Evolutionary conservation across 2,888 invertebrate species (phyloP).

Genomic region (Coremacera marginata): DNA sequence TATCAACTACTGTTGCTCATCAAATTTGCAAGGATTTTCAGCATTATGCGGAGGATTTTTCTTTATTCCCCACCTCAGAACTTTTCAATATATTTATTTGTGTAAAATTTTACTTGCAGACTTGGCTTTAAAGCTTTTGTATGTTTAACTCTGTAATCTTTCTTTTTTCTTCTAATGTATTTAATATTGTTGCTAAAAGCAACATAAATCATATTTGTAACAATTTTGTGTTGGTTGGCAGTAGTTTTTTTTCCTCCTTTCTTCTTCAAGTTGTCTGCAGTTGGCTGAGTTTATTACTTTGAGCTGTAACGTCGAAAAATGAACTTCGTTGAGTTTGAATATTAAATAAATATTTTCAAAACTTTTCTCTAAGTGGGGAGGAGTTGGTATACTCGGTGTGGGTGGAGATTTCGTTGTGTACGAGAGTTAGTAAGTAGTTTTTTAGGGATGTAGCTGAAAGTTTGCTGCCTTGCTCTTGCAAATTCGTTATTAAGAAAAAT

Average conservation of each 20-base stretch:
- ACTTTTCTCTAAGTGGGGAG: background rate
- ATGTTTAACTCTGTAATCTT: background rate
- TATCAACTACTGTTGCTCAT: background rate
- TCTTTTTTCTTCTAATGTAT: constrained; percentile 47
- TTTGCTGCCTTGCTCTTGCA: background rate
- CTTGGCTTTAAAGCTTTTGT: background rate
- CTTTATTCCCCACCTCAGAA: background rate
- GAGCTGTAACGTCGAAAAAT: constrained; percentile 19
- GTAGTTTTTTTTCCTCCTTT: background rate
- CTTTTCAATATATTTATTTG: background rate
- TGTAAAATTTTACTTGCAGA: background rate
- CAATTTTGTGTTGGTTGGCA: constrained; percentile 15
- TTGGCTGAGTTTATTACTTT: constrained; percentile 42
- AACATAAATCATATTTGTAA: constrained; percentile 56
- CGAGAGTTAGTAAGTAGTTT: background rate
- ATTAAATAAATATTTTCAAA: constrained; percentile 34
- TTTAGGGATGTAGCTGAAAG: background rate
- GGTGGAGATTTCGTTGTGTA: background rate
- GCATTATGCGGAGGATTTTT: background rate
- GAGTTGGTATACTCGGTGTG: background rate
- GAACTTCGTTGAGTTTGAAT: constrained; percentile 26
- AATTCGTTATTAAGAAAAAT: constrained; percentile 32
- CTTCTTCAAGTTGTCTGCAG: constrained; percentile 23
- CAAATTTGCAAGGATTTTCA: background rate
- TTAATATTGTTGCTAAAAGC: constrained; percentile 49